phyloP scores from a whole-genome alignment of 2,888 invertebrate species.

The Erebia ligea region DNA sequence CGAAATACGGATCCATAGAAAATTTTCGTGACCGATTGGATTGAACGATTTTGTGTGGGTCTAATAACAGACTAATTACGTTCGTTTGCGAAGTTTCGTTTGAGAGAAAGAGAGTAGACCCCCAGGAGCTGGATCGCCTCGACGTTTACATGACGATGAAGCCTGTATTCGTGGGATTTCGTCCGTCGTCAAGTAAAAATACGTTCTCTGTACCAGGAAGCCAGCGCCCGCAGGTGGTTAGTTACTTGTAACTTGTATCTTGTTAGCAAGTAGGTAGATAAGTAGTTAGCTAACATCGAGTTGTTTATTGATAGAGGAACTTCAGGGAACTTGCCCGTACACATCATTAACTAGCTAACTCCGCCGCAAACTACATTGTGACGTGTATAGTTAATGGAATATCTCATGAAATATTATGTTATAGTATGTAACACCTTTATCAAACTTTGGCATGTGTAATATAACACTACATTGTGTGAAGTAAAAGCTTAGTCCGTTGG shows the following conservation, averaged over 20 bases:
- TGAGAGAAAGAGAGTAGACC: no score
- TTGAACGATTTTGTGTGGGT: no score
- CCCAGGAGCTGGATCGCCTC: no score
- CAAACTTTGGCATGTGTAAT: neutral
- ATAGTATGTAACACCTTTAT: neutral
- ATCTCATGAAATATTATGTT: neutral
- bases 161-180: no score
- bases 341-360: constrained; percentile 5
- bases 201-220: neutral
- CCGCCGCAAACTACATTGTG: neutral
- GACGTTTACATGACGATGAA: no score
- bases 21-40: no score
- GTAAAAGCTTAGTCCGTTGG: no score
- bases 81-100: no score
- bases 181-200: neutral
- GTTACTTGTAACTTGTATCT: neutral
- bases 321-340: neutral
- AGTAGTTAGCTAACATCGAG: neutral
- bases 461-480: no score
- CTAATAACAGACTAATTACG: no score
- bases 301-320: constrained; percentile 1
- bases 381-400: neutral
- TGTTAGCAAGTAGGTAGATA: neutral
- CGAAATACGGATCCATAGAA: no score
- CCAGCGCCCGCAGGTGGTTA: neutral